Percentiles rank a stretch among this genome's conserved stretches.
These are phyloP conservation scores for Hypsopygia costalis DNA, from an alignment of 2,888 invertebrate species.

Conservation along the genomic window DNA sequence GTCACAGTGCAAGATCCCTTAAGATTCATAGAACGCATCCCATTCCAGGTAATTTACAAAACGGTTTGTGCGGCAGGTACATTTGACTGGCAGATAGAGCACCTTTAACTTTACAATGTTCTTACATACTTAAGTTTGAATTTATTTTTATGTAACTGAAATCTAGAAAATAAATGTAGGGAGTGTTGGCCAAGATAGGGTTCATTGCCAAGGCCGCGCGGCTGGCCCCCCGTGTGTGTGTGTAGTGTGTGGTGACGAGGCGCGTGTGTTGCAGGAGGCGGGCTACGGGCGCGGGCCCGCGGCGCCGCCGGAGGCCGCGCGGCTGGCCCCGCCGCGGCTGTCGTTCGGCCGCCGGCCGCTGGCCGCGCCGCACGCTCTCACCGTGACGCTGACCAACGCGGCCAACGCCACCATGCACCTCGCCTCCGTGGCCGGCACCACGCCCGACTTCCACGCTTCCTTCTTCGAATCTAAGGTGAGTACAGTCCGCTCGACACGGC, in stretches of 20 bases:
- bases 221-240: too few relatives aligned
- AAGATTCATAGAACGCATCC: neutral
- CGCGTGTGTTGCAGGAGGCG: conserved; percentile 22
- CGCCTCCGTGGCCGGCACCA: conserved; percentile 96
- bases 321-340: conserved; percentile 71
- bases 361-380: conserved; percentile 92
- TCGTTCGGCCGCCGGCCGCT: conserved; percentile 85
- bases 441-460: conserved; percentile 97
- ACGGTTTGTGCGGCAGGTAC: too few relatives aligned
- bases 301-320: conserved; percentile 39
- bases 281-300: conserved; percentile 16
- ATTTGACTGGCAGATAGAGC: too few relatives aligned
- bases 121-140: too few relatives aligned
- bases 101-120: too few relatives aligned
- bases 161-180: too few relatives aligned
- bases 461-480: conserved; percentile 96
- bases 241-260: too few relatives aligned
- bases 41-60: conserved; percentile 21
- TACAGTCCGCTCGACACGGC: too few relatives aligned
- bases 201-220: too few relatives aligned
- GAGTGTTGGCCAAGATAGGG: too few relatives aligned
- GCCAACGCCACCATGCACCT: conserved; percentile 95
- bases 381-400: conserved; percentile 93
- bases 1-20: conserved; percentile 59
- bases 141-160: too few relatives aligned